Conservation (phyloP, 2,888 invertebrate genomes). For the Pediacus dermestoides region DNA sequence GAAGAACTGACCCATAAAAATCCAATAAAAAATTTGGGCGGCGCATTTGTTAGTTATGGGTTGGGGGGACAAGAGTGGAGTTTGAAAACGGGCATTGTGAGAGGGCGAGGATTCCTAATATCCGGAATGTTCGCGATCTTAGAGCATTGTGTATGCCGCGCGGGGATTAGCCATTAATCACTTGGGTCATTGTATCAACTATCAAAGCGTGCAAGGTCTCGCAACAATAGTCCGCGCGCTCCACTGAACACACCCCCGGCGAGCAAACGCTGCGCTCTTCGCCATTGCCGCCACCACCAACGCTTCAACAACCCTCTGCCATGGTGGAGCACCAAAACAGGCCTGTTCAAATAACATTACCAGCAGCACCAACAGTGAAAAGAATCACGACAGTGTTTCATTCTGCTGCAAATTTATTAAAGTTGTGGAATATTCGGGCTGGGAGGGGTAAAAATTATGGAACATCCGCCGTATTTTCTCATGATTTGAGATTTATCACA, state of each 20-base stretch:
- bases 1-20: too few species aligned
- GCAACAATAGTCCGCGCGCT: slow-evolving; percentile 49
- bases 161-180: slow-evolving; percentile 54
- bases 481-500: too few species aligned
- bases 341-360: slow-evolving; percentile 23
- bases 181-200: slow-evolving; percentile 54
- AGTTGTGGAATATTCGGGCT: too few species aligned
- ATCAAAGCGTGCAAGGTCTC: slow-evolving; percentile 52
- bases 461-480: too few species aligned
- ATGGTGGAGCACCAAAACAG: slow-evolving; percentile 20
- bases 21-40: too few species aligned
- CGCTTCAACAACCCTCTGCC: slow-evolving; percentile 19
- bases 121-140: slow-evolving; percentile 52
- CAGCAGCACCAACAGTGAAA: too few species aligned
- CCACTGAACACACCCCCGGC: slow-evolving; percentile 43
- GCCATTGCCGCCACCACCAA: slow-evolving; percentile 14
- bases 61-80: slow-evolving; percentile 3
- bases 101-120: slow-evolving; percentile 50
- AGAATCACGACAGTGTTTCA: too few species aligned
- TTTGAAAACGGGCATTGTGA: slow-evolving; percentile 7
- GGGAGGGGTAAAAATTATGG: too few species aligned
- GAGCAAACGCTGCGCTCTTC: slow-evolving; percentile 18
- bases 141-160: slow-evolving; percentile 51
- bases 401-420: too few species aligned
- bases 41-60: too few species aligned